Evolutionary conservation across 23 tunicate genomes (phyloP), one percentile per base, ranked within the genome.

Genomic region (Halocynthia roretzi): DNA sequence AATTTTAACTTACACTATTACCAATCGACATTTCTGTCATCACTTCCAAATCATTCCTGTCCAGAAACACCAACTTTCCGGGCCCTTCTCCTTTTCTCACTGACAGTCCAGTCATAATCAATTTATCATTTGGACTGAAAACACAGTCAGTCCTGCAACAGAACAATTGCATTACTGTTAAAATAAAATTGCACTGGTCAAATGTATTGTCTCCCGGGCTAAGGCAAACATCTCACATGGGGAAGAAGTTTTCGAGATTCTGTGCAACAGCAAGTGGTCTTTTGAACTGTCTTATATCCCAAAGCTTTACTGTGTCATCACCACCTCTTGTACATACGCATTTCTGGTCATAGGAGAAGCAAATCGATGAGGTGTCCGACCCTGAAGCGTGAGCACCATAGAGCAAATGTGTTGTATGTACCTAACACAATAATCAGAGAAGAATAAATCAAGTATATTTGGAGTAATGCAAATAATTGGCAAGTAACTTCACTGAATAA

Each of bases 261-360:
- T 76, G 78, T 20, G 97, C 97, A 8, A 85, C 89, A 12, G 97
- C 97, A 20, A 86, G 84, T 5, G 97, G 97, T 56, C 89, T 81
- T 74, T 91, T 91, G 53, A 91, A 80, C 56, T 93, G 86, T 60
- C 94, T 71, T 23, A 93, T 15, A 76, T 93, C 98, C 93, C 93
- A 93, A 53, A 93, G 48, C 65, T 93, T 93, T 1, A 93, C 93
- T 40, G 94, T 93, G 54, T 87, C 98, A 80, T 93, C 98, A 6
- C 93, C 88, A 14, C 98, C 93, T 63, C 98, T 79, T 8, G 98
- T 93, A 54, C 86, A 80, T 7, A 93, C 51, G 56, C 61, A 64
- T 11, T 48, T 11, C 50, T 79, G 72, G 60, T 93, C 93, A 67
- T 86, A 85, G 10, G 94, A 83, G 57, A 87, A 93, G 5, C 57